A percentile compares a stretch with the other conserved stretches of the same genome.
These are phyloP conservation scores for Eira barbara DNA, from an alignment of 2,113 vertebrate genomes.

Conservation along the genomic window DNA sequence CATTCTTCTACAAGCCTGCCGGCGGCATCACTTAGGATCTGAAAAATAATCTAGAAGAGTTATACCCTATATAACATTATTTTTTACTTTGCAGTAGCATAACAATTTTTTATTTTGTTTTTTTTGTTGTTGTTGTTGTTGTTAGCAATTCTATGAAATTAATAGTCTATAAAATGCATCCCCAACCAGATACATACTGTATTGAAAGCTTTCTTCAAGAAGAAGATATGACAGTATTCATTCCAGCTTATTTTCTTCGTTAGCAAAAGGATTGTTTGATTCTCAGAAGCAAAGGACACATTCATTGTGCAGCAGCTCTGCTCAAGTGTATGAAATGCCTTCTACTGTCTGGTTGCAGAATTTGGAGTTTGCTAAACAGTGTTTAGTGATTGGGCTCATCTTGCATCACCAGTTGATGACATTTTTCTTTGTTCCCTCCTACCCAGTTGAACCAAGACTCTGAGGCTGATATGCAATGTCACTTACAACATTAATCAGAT, in stretches of 20 bases:
- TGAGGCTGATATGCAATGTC: slow-evolving; percentile 92
- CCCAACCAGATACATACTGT: slow-evolving; percentile 80
- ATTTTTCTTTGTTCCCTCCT: slow-evolving; percentile 88
- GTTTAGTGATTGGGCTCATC: slow-evolving; percentile 85
- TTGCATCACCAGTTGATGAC: slow-evolving; percentile 88
- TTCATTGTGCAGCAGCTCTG: slow-evolving; percentile 79
- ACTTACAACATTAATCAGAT: slow-evolving; percentile 93
- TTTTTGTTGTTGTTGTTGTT: slow-evolving; percentile 39
- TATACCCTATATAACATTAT: slow-evolving; percentile 63
- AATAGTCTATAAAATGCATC: slow-evolving; percentile 78
- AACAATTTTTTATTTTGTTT: neutral
- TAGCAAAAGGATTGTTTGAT: slow-evolving; percentile 80
- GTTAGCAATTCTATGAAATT: slow-evolving; percentile 71
- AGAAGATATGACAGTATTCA: slow-evolving; percentile 79
- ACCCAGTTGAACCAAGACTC: slow-evolving; percentile 89
- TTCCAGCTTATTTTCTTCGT: slow-evolving; percentile 79
- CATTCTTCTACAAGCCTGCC: slow-evolving; percentile 82
- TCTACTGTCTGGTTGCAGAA: slow-evolving; percentile 80
- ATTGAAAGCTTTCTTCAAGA: slow-evolving; percentile 81
- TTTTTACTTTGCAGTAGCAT: slow-evolving; percentile 61
- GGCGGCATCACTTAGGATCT: slow-evolving; percentile 82
- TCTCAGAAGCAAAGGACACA: slow-evolving; percentile 80
- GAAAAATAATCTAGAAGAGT: slow-evolving; percentile 72
- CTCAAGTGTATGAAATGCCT: slow-evolving; percentile 81
- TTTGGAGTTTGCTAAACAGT: slow-evolving; percentile 85